These are phyloP conservation scores for Pammene aurita DNA, from an alignment of 2,888 invertebrate species.

Conservation along the genomic window DNA sequence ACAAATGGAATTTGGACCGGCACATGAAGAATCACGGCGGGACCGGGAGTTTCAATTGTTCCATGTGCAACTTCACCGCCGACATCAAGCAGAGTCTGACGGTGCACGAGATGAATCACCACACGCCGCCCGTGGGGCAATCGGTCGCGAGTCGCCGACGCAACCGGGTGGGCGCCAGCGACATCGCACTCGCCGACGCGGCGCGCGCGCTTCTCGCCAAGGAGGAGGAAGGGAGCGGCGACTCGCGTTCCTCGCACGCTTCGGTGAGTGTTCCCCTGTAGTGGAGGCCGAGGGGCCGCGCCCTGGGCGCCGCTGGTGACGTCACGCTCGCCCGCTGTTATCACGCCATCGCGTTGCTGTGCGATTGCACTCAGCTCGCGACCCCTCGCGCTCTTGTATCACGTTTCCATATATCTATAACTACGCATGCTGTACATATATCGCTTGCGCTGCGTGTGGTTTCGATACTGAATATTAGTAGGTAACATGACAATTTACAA, in stretches of 20 bases:
- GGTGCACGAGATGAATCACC: constrained; percentile 96
- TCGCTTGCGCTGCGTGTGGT: constrained; percentile 48
- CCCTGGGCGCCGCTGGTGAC: constrained; percentile 61
- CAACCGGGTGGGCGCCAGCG: constrained; percentile 90
- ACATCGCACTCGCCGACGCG: constrained; percentile 72
- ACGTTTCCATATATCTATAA: constrained; percentile 48
- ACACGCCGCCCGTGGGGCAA: constrained; percentile 91
- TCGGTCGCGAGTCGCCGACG: constrained; percentile 83
- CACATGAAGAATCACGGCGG: constrained; percentile 97
- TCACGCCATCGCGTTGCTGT: constrained; percentile 51
- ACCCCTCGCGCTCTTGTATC: constrained; percentile 63
- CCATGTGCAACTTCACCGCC: constrained; percentile 94
- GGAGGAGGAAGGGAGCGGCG: constrained; percentile 80
- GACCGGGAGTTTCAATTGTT: constrained; percentile 92
- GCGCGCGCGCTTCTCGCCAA: constrained; percentile 63
- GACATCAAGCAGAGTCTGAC: constrained; percentile 96
- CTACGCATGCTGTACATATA: constrained; percentile 48
- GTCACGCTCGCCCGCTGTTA: constrained; percentile 67
- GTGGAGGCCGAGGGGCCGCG: constrained; percentile 60
- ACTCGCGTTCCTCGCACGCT: constrained; percentile 74
- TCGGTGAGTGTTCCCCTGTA: constrained; percentile 68
- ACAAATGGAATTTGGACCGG: constrained; percentile 96
- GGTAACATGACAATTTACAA: not conserved
- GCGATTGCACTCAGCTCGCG: constrained; percentile 52
- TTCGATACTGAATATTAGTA: constrained; percentile 4